Evolutionary conservation across 2,888 invertebrate species (phyloP).

Genomic region (Orthosia incerta): DNA sequence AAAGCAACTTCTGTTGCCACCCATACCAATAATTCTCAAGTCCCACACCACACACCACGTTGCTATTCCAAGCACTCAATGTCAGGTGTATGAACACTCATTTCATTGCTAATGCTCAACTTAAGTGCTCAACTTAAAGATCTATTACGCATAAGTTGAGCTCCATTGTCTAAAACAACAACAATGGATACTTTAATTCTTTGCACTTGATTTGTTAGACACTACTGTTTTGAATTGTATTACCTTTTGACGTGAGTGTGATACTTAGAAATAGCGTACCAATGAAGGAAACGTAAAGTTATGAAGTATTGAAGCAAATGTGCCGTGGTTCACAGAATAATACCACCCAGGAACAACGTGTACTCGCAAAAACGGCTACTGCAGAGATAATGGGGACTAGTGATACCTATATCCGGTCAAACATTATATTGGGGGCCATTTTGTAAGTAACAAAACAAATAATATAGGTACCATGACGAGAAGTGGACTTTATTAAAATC

Average conservation of each 20-base stretch:
- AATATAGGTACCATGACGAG: not conserved
- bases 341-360: not conserved
- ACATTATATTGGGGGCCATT: too few species aligned
- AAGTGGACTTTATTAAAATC: not conserved
- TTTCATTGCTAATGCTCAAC: slow-evolving; percentile 39
- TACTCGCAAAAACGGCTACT: not conserved
- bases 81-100: slow-evolving; percentile 40
- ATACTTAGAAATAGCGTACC: not conserved
- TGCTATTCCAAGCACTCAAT: slow-evolving; percentile 29
- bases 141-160: slow-evolving; percentile 35
- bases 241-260: slow-evolving; percentile 2
- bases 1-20: not conserved
- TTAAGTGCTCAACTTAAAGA: slow-evolving; percentile 38
- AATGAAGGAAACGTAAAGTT: not conserved
- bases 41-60: slow-evolving; percentile 7
- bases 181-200: slow-evolving; percentile 32
- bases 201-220: slow-evolving; percentile 38
- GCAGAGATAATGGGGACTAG: not conserved
- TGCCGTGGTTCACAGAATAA: not conserved
- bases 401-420: too few species aligned
- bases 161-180: slow-evolving; percentile 39
- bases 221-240: slow-evolving; percentile 11
- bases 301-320: not conserved
- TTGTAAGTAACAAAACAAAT: too few species aligned
- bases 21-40: not conserved